Percentiles rank a stretch among this genome's conserved stretches.
Conservation (phyloP, 2,888 invertebrate species). For the Charanyca ferruginea region DNA sequence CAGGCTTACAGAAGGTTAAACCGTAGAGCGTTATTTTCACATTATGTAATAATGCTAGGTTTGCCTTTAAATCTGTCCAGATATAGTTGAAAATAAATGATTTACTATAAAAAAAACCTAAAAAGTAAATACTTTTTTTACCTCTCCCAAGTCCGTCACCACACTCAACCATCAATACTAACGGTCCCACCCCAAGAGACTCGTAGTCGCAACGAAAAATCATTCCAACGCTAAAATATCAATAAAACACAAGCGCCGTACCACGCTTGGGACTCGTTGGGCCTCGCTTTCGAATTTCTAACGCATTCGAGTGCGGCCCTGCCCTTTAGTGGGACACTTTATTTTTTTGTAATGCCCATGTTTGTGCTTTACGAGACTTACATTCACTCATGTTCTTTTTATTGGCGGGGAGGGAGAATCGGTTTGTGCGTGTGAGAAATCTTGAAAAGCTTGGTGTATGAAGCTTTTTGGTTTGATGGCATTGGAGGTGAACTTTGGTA, state of each 20-base stretch:
- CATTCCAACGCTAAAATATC: constrained; percentile 90
- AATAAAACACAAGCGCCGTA: constrained; percentile 87
- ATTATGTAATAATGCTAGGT: background rate
- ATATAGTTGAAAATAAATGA: background rate
- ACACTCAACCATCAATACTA: constrained; percentile 82
- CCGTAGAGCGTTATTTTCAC: background rate
- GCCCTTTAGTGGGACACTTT: constrained; percentile 89
- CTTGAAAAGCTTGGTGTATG: constrained; percentile 48
- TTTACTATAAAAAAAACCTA: background rate
- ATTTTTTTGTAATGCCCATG: constrained; percentile 79
- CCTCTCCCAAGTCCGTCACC: constrained; percentile 73
- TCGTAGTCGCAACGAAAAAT: constrained; percentile 86
- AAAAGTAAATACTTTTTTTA: background rate
- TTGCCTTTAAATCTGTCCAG: background rate
- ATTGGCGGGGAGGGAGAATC: constrained; percentile 72
- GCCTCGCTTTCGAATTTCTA: constrained; percentile 82
- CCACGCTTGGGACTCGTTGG: constrained; percentile 79
- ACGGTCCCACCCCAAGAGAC: constrained; percentile 83
- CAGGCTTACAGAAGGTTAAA: background rate
- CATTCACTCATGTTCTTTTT: constrained; percentile 81
- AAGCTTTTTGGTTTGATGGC: constrained; percentile 1
- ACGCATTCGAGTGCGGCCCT: constrained; percentile 80
- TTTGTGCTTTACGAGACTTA: constrained; percentile 72
- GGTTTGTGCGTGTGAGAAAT: constrained; percentile 75
- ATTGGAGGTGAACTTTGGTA: background rate